Percentiles rank a stretch among this genome's conserved stretches.
phyloP scores from a whole-genome alignment of 37 sponge, comb jelly and placozoan genomes.

The Trichoplax adhaerens region DNA sequence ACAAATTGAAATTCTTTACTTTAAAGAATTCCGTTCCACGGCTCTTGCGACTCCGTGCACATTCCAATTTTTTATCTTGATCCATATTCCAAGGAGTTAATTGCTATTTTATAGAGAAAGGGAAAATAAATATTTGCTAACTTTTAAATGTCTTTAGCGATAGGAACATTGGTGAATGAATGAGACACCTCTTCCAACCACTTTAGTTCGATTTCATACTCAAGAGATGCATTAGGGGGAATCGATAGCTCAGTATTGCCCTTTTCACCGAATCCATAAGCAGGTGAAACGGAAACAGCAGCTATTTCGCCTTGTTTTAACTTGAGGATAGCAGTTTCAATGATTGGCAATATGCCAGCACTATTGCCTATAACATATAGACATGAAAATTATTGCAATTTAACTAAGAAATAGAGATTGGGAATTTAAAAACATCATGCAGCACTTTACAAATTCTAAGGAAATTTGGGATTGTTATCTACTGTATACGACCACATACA shows the following conservation, averaged over 20 bases:
- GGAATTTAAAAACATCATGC: neutral
- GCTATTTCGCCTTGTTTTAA: constrained; percentile 59
- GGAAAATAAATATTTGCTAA: neutral
- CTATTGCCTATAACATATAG: constrained; percentile 25
- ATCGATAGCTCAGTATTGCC: constrained; percentile 29
- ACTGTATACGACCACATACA: too few species aligned
- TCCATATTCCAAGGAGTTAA: constrained; percentile 57
- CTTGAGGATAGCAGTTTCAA: constrained; percentile 64
- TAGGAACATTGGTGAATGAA: neutral
- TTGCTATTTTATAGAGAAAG: constrained; percentile 1
- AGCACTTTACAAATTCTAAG: too few species aligned
- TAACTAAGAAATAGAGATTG: neutral
- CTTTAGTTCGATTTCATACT: constrained; percentile 41
- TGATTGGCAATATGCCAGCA: constrained; percentile 21
- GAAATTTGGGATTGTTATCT: too few species aligned
- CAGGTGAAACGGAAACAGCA: constrained; percentile 30
- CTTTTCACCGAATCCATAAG: constrained; percentile 44
- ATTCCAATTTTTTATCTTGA: constrained; percentile 38
- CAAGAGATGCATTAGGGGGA: constrained; percentile 45
- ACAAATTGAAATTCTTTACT: neutral
- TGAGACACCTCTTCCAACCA: constrained; percentile 5
- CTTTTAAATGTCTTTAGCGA: neutral
- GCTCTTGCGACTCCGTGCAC: constrained; percentile 45
- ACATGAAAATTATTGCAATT: too few species aligned
- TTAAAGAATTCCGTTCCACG: constrained; percentile 74